Base-by-base conservation (phyloP, 2,113 vertebrate genomes). In the Mastomys natalensis region DNA sequence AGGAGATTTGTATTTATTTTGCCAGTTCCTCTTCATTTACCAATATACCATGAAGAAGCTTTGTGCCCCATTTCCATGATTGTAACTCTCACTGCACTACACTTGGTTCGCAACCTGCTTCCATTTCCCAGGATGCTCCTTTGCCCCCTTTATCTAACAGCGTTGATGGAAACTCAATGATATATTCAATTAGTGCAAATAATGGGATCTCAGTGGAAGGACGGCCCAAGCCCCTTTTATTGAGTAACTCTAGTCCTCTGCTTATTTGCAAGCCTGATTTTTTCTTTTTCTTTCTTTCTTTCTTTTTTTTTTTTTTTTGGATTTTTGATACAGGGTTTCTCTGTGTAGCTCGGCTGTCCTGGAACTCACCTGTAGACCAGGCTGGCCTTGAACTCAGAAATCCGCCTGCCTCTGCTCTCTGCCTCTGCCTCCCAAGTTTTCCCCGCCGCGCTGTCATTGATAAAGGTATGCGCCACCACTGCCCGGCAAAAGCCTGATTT, bases 1-100 rank as follows among this genome's bases (percentile, higher is more conserved):
- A 96, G 24, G 92, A 96, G 78, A 29, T 84, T 89, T 90, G 92
- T 91, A 26, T 86, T 91, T 80, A 87, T 94, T 96, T 92, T 66
- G 22, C 58, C 58, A 11, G 40, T 87, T 73, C 72, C 15, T 62
- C 43, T 66, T n/a, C 3, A 12, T 55, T 76, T 89, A 55, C 80
- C 77, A 34, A 92, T n/a, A 81, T 87, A 21, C 22, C 6, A 0
- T 62, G 62, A 86, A 64, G 31, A 37, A n/a, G n/a, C 60, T 77
- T 53, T 48, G 37, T 40, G 70, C 90, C 37, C 55, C 0, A 1
- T 82, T 31, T 19, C 12, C 21, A n/a, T 10, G 72, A 5, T n/a
- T 53, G 40, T 53, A 66, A 55, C 74, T 85, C 90, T 60, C 22
- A 17, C 68, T 82, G 16, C n/a, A 88, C 45, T n/a, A 10, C 11